These are phyloP conservation scores for Smutsia gigantea DNA, from an alignment of 2,797 vertebrate genomes.

Conservation along the genomic window DNA sequence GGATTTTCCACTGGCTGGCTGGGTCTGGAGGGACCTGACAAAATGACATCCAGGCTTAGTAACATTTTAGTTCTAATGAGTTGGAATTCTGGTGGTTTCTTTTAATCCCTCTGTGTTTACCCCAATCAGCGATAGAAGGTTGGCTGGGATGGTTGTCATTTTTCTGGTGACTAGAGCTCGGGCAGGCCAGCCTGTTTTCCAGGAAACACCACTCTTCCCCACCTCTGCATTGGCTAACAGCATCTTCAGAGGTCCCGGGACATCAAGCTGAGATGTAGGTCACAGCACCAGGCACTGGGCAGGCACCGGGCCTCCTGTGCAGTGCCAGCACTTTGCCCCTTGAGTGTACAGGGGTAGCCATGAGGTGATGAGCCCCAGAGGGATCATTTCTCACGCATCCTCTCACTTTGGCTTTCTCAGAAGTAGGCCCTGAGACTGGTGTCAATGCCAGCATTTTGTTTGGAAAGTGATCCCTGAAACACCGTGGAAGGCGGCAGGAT, in stretches of 20 bases:
- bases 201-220: constrained; percentile 55
- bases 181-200: constrained; percentile 64
- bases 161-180: constrained; percentile 25
- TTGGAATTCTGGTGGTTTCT: constrained; percentile 70
- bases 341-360: fast-evolving
- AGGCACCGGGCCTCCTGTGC: fast-evolving
- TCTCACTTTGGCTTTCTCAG: neutral
- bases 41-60: neutral
- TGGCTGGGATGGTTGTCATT: constrained; percentile 29
- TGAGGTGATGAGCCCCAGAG: fast-evolving
- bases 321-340: fast-evolving
- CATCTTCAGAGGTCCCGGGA: neutral
- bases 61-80: constrained; percentile 44
- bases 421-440: neutral
- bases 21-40: constrained; percentile 34
- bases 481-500: too few relatives aligned
- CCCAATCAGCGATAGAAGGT: constrained; percentile 69
- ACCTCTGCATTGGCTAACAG: neutral
- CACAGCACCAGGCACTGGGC: fast-evolving
- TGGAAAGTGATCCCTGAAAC: neutral
- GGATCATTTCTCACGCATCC: fast-evolving
- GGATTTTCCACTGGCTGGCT: constrained; percentile 29
- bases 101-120: constrained; percentile 75
- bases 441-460: fast-evolving
- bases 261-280: fast-evolving